phyloP scores from a whole-genome alignment of 2,888 invertebrate genomes.

The Volucella zonaria region DNA sequence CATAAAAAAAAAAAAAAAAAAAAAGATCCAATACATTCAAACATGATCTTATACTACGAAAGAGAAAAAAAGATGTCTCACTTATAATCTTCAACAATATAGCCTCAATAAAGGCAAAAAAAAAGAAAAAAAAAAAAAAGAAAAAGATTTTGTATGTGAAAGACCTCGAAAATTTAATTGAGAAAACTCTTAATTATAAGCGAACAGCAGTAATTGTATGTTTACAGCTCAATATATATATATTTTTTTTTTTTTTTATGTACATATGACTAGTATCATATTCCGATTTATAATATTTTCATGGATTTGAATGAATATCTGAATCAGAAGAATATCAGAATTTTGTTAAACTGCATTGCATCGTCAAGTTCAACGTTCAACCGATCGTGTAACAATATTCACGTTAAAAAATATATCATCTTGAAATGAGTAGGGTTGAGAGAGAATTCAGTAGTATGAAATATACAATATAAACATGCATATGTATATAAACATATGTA shows the following conservation, averaged over 20 bases:
- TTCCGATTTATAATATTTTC: background rate
- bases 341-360: background rate
- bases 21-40: slow-evolving; percentile 6
- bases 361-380: background rate
- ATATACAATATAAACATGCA: background rate
- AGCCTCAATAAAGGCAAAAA: no score
- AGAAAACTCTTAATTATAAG: slow-evolving; percentile 23
- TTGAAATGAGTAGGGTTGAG: background rate
- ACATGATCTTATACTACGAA: no score
- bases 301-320: slow-evolving; percentile 5
- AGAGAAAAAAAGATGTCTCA: no score
- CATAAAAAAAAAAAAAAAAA: slow-evolving; percentile 3
- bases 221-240: no score
- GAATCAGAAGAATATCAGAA: slow-evolving; percentile 1
- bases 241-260: no score
- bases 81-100: no score
- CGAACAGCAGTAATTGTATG: slow-evolving; percentile 22
- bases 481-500: slow-evolving; percentile 13
- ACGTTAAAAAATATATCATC: slow-evolving; percentile 11
- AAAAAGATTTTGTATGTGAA: no score
- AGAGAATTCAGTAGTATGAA: slow-evolving; percentile 51
- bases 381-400: slow-evolving; percentile 5
- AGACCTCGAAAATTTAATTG: slow-evolving; percentile 13
- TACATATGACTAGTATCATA: no score
- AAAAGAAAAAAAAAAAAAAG: no score